phyloP scores from a whole-genome alignment of 1,140 invertebrate species.

The Rhizoglyphus robini region DNA sequence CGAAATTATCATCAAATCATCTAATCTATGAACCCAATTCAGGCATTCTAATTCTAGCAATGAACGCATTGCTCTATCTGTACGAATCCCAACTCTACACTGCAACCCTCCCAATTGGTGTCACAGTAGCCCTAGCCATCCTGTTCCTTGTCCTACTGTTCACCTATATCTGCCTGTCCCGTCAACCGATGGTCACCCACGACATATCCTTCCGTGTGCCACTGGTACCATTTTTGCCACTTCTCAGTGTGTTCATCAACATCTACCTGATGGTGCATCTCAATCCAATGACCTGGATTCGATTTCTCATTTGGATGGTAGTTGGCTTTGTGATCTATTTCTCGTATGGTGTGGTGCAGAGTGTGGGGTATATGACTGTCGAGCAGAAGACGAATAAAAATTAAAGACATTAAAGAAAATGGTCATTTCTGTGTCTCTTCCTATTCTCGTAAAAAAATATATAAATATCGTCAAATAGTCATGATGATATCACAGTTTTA shows the following conservation, averaged over 20 bases:
- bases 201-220: slow-evolving; percentile 48
- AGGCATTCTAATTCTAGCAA: neutral
- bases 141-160: slow-evolving; percentile 16
- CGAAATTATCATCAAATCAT: neutral
- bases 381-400: no score
- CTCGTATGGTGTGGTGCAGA: slow-evolving; percentile 10
- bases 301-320: slow-evolving; percentile 68
- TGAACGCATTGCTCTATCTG: neutral
- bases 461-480: no score
- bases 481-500: no score
- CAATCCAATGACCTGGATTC: slow-evolving; percentile 62
- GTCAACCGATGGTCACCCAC: neutral
- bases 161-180: neutral
- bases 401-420: no score
- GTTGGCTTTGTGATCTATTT: slow-evolving; percentile 28
- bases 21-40: neutral
- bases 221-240: slow-evolving; percentile 66
- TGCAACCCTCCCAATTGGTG: neutral
- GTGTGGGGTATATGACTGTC: slow-evolving; percentile 7
- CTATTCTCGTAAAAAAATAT: no score
- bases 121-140: neutral
- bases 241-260: slow-evolving; percentile 67
- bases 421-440: no score
- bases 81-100: slow-evolving; percentile 7
- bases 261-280: slow-evolving; percentile 74